These are phyloP conservation scores for Achatina immaculata DNA, from an alignment of 1,140 invertebrate genomes.

Conservation along the genomic window DNA sequence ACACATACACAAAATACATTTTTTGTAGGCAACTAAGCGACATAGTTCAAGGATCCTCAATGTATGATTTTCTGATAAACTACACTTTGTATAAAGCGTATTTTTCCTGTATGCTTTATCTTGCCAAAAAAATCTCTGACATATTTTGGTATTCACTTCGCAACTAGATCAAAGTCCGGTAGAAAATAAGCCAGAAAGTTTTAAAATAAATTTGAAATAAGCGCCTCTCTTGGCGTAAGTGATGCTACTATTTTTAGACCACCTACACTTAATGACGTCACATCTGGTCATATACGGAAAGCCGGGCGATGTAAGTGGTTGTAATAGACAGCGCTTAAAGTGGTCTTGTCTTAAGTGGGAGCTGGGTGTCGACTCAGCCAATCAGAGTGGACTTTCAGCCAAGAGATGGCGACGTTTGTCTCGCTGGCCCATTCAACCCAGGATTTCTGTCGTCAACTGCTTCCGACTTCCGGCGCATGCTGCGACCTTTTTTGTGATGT, in stretches of 20 bases:
- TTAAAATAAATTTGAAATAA: too few relatives aligned
- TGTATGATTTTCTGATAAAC: too few relatives aligned
- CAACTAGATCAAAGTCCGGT: too few relatives aligned
- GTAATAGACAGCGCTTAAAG: not conserved
- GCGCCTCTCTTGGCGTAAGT: not conserved
- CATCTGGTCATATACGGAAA: not conserved
- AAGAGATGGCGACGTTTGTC: constrained; percentile 3
- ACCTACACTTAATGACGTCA: not conserved
- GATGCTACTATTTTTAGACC: not conserved
- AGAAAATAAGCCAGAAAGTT: too few relatives aligned
- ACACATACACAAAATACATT: too few relatives aligned
- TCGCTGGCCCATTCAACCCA: constrained; percentile 6
- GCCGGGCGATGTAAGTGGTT: not conserved
- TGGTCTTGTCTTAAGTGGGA: not conserved
- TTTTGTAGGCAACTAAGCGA: too few relatives aligned
- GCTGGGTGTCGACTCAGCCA: not conserved
- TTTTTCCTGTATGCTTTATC: too few relatives aligned
- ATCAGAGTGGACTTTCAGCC: not conserved
- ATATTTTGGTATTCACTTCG: too few relatives aligned
- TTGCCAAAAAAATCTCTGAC: too few relatives aligned
- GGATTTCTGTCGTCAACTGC: constrained; percentile 10
- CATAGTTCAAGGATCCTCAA: too few relatives aligned
- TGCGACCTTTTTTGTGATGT: not conserved
- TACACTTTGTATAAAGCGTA: too few relatives aligned
- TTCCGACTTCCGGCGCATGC: not conserved